Conservation (phyloP, 2,113 vertebrate genomes). For the Zootoca vivipara region DNA sequence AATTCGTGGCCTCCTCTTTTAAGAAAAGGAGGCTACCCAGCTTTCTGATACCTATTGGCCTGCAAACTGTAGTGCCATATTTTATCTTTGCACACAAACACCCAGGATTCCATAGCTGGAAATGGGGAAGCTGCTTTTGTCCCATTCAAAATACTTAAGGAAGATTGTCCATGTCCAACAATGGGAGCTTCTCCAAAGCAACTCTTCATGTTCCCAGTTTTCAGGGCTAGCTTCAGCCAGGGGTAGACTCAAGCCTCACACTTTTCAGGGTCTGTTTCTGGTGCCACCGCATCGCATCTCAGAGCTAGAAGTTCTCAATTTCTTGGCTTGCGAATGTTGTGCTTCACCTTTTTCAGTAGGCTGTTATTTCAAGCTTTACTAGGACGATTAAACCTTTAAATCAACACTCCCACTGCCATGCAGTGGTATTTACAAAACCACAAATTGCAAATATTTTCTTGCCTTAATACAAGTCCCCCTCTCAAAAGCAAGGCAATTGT, state of each 20-base stretch:
- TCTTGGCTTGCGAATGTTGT: neutral
- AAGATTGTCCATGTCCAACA: neutral
- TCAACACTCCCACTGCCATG: slow-evolving; percentile 40
- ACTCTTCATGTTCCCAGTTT: neutral
- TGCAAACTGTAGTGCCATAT: neutral
- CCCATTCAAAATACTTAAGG: neutral
- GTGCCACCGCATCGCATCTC: neutral
- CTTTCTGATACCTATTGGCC: neutral
- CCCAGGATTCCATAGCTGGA: neutral
- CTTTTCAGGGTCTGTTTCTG: neutral
- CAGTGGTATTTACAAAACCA: slow-evolving; percentile 42
- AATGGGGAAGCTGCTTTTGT: neutral
- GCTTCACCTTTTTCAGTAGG: slow-evolving; percentile 19
- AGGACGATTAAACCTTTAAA: slow-evolving; percentile 42
- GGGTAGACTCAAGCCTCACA: neutral
- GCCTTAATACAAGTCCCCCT: neutral
- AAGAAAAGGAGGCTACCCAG: neutral
- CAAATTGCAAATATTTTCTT: slow-evolving; percentile 41
- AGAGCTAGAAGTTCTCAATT: neutral
- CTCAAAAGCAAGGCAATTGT: neutral
- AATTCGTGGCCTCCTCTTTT: neutral
- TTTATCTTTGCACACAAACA: neutral
- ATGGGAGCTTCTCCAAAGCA: neutral
- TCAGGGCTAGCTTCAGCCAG: neutral
- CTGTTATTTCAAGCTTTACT: slow-evolving; percentile 38